Conservation (phyloP, 2,113 vertebrate genomes). For the Maccullochella peelii region DNA sequence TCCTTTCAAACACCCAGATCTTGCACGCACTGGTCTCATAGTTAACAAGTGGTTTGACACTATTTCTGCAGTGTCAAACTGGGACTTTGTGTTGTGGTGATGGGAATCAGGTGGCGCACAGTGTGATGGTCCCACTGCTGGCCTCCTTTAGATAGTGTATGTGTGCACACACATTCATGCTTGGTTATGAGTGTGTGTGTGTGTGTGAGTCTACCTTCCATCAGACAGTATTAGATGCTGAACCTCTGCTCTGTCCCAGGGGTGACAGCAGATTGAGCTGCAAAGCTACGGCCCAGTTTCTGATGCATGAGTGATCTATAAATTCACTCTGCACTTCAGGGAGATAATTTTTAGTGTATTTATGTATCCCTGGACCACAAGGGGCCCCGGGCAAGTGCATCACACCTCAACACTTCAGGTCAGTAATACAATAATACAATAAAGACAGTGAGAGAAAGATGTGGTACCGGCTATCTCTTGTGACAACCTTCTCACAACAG, state of each 20-base stretch:
- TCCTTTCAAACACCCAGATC: constrained; percentile 24
- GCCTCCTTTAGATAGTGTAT: constrained; percentile 3
- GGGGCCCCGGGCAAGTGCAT: constrained; percentile 2
- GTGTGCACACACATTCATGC: not conserved
- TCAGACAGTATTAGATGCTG: constrained; percentile 52
- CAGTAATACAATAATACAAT: not conserved
- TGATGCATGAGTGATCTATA: constrained; percentile 62
- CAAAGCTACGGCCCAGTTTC: constrained; percentile 58
- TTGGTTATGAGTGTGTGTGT: not conserved
- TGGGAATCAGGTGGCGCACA: constrained; percentile 17
- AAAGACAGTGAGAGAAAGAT: constrained; percentile 3
- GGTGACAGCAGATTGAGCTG: constrained; percentile 48
- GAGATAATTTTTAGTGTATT: constrained; percentile 32
- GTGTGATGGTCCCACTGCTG: not conserved
- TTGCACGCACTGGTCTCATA: constrained; percentile 27
- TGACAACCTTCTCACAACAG: not conserved
- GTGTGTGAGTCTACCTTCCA: constrained; percentile 24
- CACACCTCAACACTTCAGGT: constrained; percentile 24
- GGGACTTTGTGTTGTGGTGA: constrained; percentile 2
- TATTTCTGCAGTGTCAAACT: constrained; percentile 16
- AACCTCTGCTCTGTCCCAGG: constrained; percentile 36
- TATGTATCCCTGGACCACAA: constrained; percentile 5
- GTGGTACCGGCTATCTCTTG: not conserved
- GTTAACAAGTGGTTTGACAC: constrained; percentile 29
- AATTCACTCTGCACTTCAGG: constrained; percentile 52